These are phyloP conservation scores for Pollenia griseotomentosa DNA, from an alignment of 2,888 invertebrate genomes.

Conservation along the genomic window DNA sequence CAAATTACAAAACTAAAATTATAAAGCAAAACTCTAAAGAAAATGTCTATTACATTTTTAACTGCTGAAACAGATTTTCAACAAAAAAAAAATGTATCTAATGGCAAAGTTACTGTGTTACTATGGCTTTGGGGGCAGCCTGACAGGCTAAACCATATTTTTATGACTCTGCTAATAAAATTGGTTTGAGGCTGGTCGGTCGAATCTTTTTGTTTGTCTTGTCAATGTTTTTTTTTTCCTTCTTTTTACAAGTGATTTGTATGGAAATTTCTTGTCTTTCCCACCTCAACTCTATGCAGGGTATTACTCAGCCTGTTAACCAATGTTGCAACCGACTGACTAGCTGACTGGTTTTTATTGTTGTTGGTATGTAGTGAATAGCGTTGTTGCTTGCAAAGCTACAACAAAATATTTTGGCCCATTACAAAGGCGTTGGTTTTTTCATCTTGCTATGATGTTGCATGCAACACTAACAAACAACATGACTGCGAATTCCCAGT, in stretches of 20 bases:
- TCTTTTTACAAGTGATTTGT: conserved; percentile 2
- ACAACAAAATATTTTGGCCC: conserved; percentile 38
- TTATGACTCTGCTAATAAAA: conserved; percentile 26
- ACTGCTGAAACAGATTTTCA: conserved; percentile 21
- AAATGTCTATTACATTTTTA: not conserved
- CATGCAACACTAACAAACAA: conserved; percentile 46
- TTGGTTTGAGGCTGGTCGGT: conserved; percentile 50
- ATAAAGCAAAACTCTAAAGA: not conserved
- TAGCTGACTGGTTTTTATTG: conserved; percentile 21
- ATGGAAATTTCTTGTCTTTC: conserved; percentile 11
- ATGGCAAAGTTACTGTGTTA: conserved; percentile 68
- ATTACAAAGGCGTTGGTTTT: conserved; percentile 49
- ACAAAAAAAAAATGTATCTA: not conserved
- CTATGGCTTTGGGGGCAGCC: conserved; percentile 33
- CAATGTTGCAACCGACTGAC: conserved; percentile 22
- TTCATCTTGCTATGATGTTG: conserved; percentile 37
- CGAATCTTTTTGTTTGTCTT: conserved; percentile 19
- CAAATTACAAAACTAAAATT: conserved; percentile 20
- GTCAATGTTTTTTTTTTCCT: not conserved
- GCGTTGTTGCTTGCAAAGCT: not conserved
- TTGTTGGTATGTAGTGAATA: not conserved
- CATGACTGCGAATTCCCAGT: conserved; percentile 45
- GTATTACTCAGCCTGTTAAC: not conserved
- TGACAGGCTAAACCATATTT: not conserved
- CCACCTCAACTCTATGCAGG: not conserved